Conservation (phyloP, 2,888 invertebrate species). For the Marasmarcha lunaedactyla region DNA sequence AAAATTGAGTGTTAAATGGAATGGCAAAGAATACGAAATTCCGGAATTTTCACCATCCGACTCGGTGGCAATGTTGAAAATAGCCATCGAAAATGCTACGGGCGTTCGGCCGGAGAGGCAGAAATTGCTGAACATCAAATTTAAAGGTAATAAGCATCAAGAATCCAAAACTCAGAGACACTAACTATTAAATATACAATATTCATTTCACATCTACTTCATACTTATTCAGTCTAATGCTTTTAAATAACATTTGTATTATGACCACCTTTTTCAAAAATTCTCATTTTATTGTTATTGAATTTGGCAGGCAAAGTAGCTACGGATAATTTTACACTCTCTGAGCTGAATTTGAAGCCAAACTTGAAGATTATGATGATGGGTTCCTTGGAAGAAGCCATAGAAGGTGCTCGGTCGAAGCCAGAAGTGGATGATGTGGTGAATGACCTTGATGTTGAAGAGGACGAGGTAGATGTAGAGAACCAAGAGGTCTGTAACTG, state of each 20-base stretch:
- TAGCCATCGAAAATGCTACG: constrained; percentile 87
- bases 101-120: constrained; percentile 93
- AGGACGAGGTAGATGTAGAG: constrained; percentile 77
- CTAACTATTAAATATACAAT: too few species aligned
- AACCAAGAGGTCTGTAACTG: constrained; percentile 45
- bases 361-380: constrained; percentile 97
- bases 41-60: constrained; percentile 80
- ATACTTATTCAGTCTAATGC: not conserved
- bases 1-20: constrained; percentile 88
- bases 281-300: too few species aligned
- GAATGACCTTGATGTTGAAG: constrained; percentile 92
- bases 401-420: constrained; percentile 83
- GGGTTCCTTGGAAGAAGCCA: constrained; percentile 93
- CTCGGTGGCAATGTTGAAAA: constrained; percentile 86
- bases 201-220: not conserved
- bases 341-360: constrained; percentile 82
- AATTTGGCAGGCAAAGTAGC: constrained; percentile 83
- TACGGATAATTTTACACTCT: constrained; percentile 81
- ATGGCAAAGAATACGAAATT: constrained; percentile 89
- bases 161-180: too few species aligned
- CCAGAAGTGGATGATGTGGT: constrained; percentile 89
- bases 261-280: not conserved
- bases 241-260: not conserved
- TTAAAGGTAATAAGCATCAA: constrained; percentile 82
- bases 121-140: constrained; percentile 92